These are phyloP conservation scores for Amphiprion percula DNA, from an alignment of 2,113 vertebrate genomes.

Conservation along the genomic window DNA sequence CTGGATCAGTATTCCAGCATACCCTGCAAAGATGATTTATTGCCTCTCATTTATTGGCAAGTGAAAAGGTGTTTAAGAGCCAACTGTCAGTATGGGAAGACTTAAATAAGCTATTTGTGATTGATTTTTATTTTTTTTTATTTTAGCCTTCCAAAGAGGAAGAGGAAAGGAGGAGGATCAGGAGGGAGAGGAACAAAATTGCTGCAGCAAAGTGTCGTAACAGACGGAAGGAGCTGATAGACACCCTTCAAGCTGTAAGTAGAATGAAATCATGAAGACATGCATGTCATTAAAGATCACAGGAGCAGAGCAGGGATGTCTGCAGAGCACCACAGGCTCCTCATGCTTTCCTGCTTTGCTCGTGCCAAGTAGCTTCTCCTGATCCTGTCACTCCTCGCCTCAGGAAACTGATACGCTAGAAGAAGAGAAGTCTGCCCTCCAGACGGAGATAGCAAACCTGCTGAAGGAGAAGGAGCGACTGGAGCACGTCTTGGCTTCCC, in stretches of 20 bases:
- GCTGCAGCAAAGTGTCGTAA: conserved; percentile 98
- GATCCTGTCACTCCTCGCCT: conserved; percentile 5
- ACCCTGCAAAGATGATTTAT: conserved; percentile 31
- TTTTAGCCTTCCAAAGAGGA: conserved; percentile 92
- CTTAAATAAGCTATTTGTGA: conserved; percentile 41
- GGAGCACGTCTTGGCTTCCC: conserved; percentile 91
- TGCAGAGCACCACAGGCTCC: neutral
- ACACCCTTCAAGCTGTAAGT: conserved; percentile 94
- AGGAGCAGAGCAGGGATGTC: conserved; percentile 3
- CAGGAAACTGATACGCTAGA: conserved; percentile 96
- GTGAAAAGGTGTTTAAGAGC: conserved; percentile 15
- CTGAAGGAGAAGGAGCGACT: conserved; percentile 96
- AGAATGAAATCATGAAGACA: conserved; percentile 11
- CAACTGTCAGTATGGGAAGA: conserved; percentile 50
- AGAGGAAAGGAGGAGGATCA: conserved; percentile 93
- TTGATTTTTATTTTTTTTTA: conserved; percentile 28
- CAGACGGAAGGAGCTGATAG: conserved; percentile 93
- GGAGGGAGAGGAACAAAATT: conserved; percentile 97
- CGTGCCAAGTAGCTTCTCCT: neutral
- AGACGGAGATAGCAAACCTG: conserved; percentile 91
- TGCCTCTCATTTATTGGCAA: conserved; percentile 27
- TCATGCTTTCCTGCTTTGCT: neutral
- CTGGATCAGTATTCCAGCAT: conserved; percentile 53
- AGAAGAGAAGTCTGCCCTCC: conserved; percentile 90
- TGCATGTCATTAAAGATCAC: conserved; percentile 13